Conservation (phyloP, 2,113 vertebrate species). For the Anguilla rostrata region DNA sequence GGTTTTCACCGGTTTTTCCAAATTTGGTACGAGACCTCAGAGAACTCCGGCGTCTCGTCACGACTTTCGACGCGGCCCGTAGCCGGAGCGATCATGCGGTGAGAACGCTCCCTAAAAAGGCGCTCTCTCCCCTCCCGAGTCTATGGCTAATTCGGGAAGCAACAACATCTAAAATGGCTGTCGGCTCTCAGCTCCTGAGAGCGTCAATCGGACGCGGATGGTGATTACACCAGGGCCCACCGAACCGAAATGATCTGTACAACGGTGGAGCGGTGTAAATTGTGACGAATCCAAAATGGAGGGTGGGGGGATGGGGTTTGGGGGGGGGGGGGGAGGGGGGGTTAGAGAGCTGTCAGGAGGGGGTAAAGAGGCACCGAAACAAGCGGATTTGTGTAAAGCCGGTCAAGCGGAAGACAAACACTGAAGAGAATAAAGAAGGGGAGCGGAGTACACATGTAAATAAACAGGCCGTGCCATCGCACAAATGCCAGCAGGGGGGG, state of each 20-base stretch:
- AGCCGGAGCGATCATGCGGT: slow-evolving; percentile 31
- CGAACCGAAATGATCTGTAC: neutral
- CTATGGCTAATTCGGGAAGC: neutral
- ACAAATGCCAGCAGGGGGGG: slow-evolving; percentile 9
- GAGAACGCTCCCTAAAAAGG: slow-evolving; percentile 42
- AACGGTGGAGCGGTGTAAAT: neutral
- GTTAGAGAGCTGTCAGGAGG: neutral
- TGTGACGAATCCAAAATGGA: neutral
- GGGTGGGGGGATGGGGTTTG: too few relatives aligned
- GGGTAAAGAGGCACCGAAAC: neutral
- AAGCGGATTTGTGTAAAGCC: slow-evolving; percentile 9
- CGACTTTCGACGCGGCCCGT: slow-evolving; percentile 14
- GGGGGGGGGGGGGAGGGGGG: neutral
- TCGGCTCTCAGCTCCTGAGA: neutral
- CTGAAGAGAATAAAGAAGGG: neutral
- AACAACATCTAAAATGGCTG: neutral
- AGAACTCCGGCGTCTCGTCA: slow-evolving; percentile 8
- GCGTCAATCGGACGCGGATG: neutral
- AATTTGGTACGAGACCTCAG: slow-evolving; percentile 32
- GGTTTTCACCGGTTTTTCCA: neutral
- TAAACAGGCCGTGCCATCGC: slow-evolving; percentile 15
- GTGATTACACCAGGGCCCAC: neutral
- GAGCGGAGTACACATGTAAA: neutral
- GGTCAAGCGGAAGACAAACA: slow-evolving; percentile 2
- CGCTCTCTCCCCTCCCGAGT: neutral